Percentiles rank a stretch among this genome's conserved stretches.
These are phyloP conservation scores for Lepidothrix coronata DNA, from an alignment of 2,113 vertebrate species.

Conservation along the genomic window DNA sequence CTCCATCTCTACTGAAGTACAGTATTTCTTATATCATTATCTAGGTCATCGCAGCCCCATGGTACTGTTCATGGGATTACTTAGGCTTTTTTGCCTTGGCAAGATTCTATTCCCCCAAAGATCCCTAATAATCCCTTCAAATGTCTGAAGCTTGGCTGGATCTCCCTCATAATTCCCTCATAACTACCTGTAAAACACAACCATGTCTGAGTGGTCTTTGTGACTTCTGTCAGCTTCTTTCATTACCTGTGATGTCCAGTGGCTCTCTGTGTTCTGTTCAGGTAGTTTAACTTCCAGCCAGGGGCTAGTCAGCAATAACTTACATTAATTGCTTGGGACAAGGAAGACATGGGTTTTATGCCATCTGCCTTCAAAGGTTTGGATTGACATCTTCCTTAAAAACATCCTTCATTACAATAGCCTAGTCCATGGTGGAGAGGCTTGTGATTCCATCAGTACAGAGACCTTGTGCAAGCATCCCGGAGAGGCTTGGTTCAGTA, in stretches of 20 bases:
- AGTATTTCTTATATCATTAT: not conserved
- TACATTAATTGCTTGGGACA: not conserved
- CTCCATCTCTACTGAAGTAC: not conserved
- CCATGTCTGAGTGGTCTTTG: not conserved
- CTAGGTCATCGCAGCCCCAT: rapidly evolving
- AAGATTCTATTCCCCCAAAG: not conserved
- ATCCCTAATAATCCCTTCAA: not conserved
- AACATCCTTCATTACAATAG: not conserved
- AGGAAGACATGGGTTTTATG: not conserved
- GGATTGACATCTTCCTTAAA: not conserved
- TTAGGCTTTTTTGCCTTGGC: not conserved
- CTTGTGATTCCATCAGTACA: not conserved
- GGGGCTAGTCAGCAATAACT: not conserved
- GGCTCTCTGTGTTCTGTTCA: not conserved
- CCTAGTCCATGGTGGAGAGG: not conserved
- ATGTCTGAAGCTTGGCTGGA: not conserved
- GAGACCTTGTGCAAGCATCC: not conserved
- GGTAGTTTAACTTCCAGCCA: not conserved
- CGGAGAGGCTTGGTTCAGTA: not conserved
- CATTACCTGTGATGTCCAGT: not conserved
- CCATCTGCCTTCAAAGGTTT: not conserved
- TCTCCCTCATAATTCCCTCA: not conserved
- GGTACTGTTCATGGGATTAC: not conserved
- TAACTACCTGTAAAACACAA: not conserved
- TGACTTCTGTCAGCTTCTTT: not conserved